phyloP scores from a whole-genome alignment of 2,113 vertebrate species.

The Calidris pugnax region DNA sequence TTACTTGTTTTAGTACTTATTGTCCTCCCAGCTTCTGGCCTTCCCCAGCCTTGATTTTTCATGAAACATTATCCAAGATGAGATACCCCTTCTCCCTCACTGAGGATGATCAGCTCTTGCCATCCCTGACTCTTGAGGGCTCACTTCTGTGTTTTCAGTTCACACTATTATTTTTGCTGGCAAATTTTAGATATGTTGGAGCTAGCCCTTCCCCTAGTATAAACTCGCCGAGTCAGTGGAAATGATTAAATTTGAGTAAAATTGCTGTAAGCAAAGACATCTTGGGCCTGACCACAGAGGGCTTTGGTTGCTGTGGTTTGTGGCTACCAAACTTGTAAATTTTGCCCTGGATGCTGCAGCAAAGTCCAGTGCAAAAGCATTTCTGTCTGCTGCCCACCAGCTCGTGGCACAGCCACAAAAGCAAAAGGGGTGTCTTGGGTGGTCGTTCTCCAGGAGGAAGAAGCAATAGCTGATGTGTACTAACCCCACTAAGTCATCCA shows the following conservation, averaged over 20 bases:
- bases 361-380: neutral
- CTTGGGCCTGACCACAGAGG: neutral
- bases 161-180: neutral
- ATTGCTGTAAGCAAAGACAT: neutral
- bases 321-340: neutral
- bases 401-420: neutral
- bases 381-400: neutral
- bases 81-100: neutral
- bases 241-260: neutral
- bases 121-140: neutral
- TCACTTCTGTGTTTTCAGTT: accelerated
- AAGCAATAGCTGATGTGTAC: neutral
- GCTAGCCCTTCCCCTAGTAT: neutral
- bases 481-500: neutral
- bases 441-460: neutral
- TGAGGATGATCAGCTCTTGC: neutral
- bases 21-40: neutral
- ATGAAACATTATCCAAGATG: neutral
- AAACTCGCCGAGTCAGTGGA: neutral
- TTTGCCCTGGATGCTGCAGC: neutral
- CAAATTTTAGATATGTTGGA: neutral
- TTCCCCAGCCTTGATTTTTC: neutral
- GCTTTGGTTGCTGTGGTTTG: neutral
- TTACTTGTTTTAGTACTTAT: neutral
- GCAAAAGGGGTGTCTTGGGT: neutral